Evolutionary conservation across 64 coral and sea anemone species (phyloP).

Genomic region (Astreopora myriophthalma): DNA sequence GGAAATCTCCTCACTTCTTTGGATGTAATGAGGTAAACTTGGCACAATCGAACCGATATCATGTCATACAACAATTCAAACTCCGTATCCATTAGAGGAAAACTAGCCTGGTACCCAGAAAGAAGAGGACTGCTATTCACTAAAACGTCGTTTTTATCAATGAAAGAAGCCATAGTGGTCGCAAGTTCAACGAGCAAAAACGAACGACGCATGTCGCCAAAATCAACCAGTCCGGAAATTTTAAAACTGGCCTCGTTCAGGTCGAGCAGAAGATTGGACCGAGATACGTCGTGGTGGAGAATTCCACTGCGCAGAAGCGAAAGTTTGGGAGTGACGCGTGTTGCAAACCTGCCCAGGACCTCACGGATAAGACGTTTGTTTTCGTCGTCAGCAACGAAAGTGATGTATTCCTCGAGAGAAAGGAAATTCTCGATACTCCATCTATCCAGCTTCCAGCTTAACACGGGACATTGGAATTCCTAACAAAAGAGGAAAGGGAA

Average conservation of each 20-base stretch:
- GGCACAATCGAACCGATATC: slow-evolving; percentile 63
- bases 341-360: slow-evolving; percentile 31
- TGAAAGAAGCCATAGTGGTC: slow-evolving; percentile 38
- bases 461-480: slow-evolving; percentile 19
- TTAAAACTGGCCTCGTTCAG: background rate
- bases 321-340: slow-evolving; percentile 49
- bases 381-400: slow-evolving; percentile 11
- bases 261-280: background rate
- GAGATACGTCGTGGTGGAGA: background rate
- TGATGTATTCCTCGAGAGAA: slow-evolving; percentile 56
- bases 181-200: slow-evolving; percentile 55
- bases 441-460: background rate
- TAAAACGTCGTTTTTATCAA: slow-evolving; percentile 26
- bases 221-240: background rate
- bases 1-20: background rate
- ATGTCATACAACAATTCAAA: slow-evolving; percentile 69
- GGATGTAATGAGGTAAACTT: slow-evolving; percentile 52
- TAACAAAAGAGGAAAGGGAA: background rate
- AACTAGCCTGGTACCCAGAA: slow-evolving; percentile 77
- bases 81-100: slow-evolving; percentile 62
- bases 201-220: background rate
- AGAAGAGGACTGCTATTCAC: slow-evolving; percentile 68
- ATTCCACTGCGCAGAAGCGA: background rate
- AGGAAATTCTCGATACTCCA: slow-evolving; percentile 80
- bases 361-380: slow-evolving; percentile 23